Conservation (phyloP, 2,113 vertebrate species). For the Prolemur simus region DNA sequence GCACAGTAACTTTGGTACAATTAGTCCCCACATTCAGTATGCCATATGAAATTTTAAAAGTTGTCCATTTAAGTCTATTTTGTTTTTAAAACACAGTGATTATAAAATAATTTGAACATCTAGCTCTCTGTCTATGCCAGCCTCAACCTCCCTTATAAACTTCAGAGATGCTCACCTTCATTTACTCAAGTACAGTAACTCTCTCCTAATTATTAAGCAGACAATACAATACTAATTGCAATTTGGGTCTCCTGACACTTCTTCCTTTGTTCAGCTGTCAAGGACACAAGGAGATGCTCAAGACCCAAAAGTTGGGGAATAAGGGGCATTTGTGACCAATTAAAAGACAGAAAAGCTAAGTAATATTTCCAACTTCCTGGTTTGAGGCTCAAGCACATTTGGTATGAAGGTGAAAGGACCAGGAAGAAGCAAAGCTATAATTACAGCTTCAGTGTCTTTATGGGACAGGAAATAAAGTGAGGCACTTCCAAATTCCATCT, state of each 20-base stretch:
- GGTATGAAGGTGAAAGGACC: neutral
- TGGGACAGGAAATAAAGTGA: neutral
- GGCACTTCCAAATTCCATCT: neutral
- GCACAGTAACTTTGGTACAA: neutral
- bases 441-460: neutral
- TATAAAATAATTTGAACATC: neutral
- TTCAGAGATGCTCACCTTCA: neutral
- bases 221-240: neutral
- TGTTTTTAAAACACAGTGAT: constrained; percentile 15
- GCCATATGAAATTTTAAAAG: neutral
- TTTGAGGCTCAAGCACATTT: neutral
- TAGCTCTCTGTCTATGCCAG: neutral
- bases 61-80: neutral
- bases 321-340: neutral
- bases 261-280: neutral
- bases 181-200: neutral
- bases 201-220: neutral
- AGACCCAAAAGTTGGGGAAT: neutral
- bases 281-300: neutral
- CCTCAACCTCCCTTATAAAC: neutral
- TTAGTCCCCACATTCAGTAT: neutral
- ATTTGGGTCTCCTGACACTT: neutral
- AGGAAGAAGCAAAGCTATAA: neutral
- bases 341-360: neutral
- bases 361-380: neutral